A percentile compares a stretch with the other conserved stretches of the same genome.
Evolutionary conservation across 1,140 invertebrate species (phyloP).

Genomic region (Zaprionus vittiger): DNA sequence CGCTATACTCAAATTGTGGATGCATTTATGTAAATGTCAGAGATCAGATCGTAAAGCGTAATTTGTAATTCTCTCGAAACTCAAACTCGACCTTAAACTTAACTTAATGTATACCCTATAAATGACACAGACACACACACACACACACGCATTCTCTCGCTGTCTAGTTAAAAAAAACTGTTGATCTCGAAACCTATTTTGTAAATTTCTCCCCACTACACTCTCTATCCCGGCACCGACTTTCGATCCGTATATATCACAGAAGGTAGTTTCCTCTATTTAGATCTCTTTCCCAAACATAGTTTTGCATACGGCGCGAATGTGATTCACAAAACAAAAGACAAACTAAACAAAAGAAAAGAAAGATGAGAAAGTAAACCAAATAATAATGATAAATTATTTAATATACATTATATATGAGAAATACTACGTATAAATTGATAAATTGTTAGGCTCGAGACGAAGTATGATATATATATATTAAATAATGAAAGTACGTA

Average conservation of each 20-base stretch:
- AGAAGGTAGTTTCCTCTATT: not conserved
- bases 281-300: constrained; percentile 9
- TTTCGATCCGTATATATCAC: not conserved
- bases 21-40: constrained; percentile 77
- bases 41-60: constrained; percentile 51
- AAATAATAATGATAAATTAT: constrained; percentile 50
- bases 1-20: constrained; percentile 81
- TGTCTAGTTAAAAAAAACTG: constrained; percentile 37
- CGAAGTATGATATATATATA: constrained; percentile 25
- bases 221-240: not conserved
- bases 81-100: constrained; percentile 45
- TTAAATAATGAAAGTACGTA: constrained; percentile 34
- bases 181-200: constrained; percentile 29
- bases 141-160: not conserved
- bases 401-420: constrained; percentile 26
- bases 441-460: constrained; percentile 45
- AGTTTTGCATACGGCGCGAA: constrained; percentile 51
- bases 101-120: constrained; percentile 65
- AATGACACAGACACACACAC: constrained; percentile 3
- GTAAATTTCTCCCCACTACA: constrained; percentile 33
- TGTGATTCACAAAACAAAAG: constrained; percentile 61
- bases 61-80: constrained; percentile 56
- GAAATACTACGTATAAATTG: constrained; percentile 30
- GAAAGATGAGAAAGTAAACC: constrained; percentile 20
- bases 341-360: constrained; percentile 31